Base-by-base conservation (phyloP, 2,113 vertebrate genomes). In the Chaetops frenatus region DNA sequence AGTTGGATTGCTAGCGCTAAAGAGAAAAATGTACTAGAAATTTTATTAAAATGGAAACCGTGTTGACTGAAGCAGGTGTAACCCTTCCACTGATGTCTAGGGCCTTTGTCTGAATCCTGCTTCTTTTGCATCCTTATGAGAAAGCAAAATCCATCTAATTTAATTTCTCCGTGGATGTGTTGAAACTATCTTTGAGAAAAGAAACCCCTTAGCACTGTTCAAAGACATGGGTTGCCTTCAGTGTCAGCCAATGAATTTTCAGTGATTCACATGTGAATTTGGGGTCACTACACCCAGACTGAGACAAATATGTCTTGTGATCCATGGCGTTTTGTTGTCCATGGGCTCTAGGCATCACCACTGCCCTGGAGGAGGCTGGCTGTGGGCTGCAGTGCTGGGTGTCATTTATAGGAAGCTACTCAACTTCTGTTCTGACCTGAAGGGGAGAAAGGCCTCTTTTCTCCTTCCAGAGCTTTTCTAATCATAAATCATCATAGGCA, bases 141-240 rank as follows among this genome's bases (percentile, higher is more conserved):
- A 53, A 40, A 14, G 10, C 5, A 74, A 89, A 90, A 65, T 66
- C 13, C 7, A 24, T 29, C 24, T 81, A 33, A 72, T 87, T 77
- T 67, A 36, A 60, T 72, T 70, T 78, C 42, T 69, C 18, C 33
- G 11, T 58, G 20, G 13, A 45, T 80, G 19, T 44, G 47, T 71
- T 83, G 44, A 92, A 73, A n/a, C 0, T 0, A 12, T 36, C 12
- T 61, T 22, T 62, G 38, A 78, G 38, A 15, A 70, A 81, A 35
- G 62, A 69, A 0, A 38, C 38, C 0, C 10, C 15, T 35, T 72
- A 50, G 10, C 0, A 3, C 66, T 78, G 31, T 81, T 18, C 54
- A 90, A 40, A 33, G 5, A 3, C 25, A 21, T 24, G 10, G 12
- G 5, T 27, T 58, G 33, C 35, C 36, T 51, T 54, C 66, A 14